phyloP scores from a whole-genome alignment of 2,888 invertebrate genomes.

The Andrena chrysosceles region DNA sequence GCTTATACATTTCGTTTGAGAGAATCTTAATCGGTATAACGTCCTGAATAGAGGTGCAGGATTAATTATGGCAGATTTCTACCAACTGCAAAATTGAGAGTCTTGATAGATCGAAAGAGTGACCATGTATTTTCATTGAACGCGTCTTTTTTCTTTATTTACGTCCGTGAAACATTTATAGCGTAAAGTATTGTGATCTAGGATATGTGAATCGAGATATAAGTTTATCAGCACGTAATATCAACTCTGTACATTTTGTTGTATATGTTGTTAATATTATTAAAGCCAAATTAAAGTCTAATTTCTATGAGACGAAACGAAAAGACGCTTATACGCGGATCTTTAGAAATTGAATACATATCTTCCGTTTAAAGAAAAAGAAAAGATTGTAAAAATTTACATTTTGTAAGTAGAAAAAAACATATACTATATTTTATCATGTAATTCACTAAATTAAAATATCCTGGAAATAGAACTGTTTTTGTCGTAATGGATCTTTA shows the following conservation, averaged over 20 bases:
- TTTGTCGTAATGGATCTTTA: slow-evolving; percentile 73
- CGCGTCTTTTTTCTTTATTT: slow-evolving; percentile 39
- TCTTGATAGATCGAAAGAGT: slow-evolving; percentile 53
- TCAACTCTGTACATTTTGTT: slow-evolving; percentile 66
- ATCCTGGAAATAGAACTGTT: slow-evolving; percentile 74
- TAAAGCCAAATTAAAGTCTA: slow-evolving; percentile 50
- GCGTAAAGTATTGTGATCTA: slow-evolving; percentile 57
- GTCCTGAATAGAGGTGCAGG: slow-evolving; percentile 33
- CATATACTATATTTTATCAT: slow-evolving; percentile 77
- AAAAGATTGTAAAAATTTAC: slow-evolving; percentile 59
- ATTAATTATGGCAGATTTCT: slow-evolving; percentile 60
- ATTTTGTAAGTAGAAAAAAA: slow-evolving; percentile 63
- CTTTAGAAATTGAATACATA: slow-evolving; percentile 56
- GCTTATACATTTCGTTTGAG: slow-evolving; percentile 16
- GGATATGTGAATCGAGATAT: slow-evolving; percentile 49
- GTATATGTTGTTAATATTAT: slow-evolving; percentile 65
- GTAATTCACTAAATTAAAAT: slow-evolving; percentile 80
- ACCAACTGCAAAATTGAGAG: slow-evolving; percentile 64
- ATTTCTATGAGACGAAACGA: slow-evolving; percentile 46
- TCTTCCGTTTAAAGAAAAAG: slow-evolving; percentile 60
- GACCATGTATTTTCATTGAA: slow-evolving; percentile 34
- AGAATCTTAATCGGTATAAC: slow-evolving; percentile 23
- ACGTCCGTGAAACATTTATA: slow-evolving; percentile 24
- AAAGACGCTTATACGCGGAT: slow-evolving; percentile 17
- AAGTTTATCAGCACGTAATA: slow-evolving; percentile 50